Evolutionary conservation across 1,140 invertebrate species (phyloP), one percentile per base, ranked within the genome.

Genomic region (Drosophila cardini): DNA sequence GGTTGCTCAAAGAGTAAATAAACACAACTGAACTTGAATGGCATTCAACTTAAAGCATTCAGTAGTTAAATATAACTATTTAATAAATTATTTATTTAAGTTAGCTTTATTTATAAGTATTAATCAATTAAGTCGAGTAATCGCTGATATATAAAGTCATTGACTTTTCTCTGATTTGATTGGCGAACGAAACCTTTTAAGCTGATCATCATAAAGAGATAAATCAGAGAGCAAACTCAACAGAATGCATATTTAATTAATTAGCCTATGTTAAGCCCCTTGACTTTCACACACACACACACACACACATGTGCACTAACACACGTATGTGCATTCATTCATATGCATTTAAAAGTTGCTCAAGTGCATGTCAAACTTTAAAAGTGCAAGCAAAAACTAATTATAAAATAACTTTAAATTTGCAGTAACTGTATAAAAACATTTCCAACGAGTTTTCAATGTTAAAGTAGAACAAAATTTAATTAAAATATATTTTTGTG

Each of bases 41-140:
- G n/a, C n/a, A n/a, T n/a, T n/a, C n/a, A n/a, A n/a, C n/a, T n/a
- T n/a, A n/a, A n/a, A n/a, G n/a, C n/a, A n/a, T n/a, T n/a, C n/a
- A n/a, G n/a, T n/a, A n/a, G n/a, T n/a, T n/a, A n/a, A n/a, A n/a
- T n/a, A n/a, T n/a, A n/a, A n/a, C n/a, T n/a, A n/a, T n/a, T n/a
- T n/a, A n/a, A 45, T 16, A 15, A 13, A n/a, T 45, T 45, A 45
- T 16, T 45, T 16, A 45, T n/a, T n/a, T n/a, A n/a, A n/a, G n/a
- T n/a, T n/a, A n/a, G n/a, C n/a, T n/a, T n/a, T n/a, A n/a, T n/a
- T n/a, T n/a, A n/a, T n/a, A n/a, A n/a, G n/a, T n/a, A n/a, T n/a
- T n/a, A n/a, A n/a, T n/a, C 76, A 86, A 85, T 85, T 81, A 75
- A 64, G 46, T 76, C 38, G 45, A 79, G 68, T 68, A 68, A 58